Base-by-base conservation (phyloP, 2,113 vertebrate genomes). In the Hemiscyllium ocellatum region DNA sequence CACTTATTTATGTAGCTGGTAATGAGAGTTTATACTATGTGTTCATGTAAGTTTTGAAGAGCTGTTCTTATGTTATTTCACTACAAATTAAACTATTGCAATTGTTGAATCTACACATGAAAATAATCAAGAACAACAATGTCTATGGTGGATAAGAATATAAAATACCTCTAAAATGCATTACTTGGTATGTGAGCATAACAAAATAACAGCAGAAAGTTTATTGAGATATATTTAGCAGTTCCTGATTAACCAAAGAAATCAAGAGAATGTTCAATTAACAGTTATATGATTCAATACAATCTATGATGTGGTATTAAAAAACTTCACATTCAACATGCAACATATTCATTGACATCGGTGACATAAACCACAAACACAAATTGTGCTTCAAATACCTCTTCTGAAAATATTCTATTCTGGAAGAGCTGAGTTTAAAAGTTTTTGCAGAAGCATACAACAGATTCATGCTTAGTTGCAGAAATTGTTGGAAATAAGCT, bases 71-170 rank as follows among this genome's bases (percentile, higher is more conserved):
- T n/a, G n/a, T n/a, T n/a, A n/a, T n/a, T n/a, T n/a, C n/a, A n/a
- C n/a, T n/a, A n/a, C n/a, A n/a, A n/a, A n/a, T n/a, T n/a, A n/a
- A n/a, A n/a, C n/a, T n/a, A 61, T 93, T 93, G 61, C 13, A 19
- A 93, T 93, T 93, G 61, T 93, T 93, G 61, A 93, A 93, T 1
- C 61, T 65, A 68, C 56, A 66, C 89, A 93, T 66, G 33, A 93
- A 93, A 93, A 93, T 93, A 93, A 93, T 93, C 56, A 93, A 66
- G 89, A 93, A 42, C 61, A 65, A 68, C 89, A 37, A 66, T 37
- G 89, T 20, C 20, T 5, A 66, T 65, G 17, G 61, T 90, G 89
- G 56, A 33, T 93, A 19, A 66, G 4, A 66, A 66, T 19, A 37
- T 19, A 66, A 22, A 66, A 93, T 93, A n/a, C 89, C 33, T 66